Evolutionary conservation across 2,888 invertebrate species (phyloP), one percentile per base, ranked within the genome.

Genomic region (Pimpla rufipes): DNA sequence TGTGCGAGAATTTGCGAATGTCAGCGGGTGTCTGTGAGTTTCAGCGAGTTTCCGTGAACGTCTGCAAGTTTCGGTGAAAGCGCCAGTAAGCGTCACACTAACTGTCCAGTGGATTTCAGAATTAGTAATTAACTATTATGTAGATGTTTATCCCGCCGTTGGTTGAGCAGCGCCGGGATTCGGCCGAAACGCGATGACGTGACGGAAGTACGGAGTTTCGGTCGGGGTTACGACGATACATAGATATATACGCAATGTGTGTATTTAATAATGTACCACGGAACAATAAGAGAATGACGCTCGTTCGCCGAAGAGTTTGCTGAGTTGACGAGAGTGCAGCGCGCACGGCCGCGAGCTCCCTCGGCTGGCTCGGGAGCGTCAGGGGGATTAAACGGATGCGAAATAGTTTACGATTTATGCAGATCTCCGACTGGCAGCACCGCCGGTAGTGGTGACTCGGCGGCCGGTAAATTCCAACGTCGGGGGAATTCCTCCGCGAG

Each of bases 341-440:
- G 35, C 7, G 37, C 59, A 35, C 35, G 35, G 16, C 57, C 11
- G 59, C 16, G 37, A 35, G 59, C 37, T 59, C 59, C 16, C 59
- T 59, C 59, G 59, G 59, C 8, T 37, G 37, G 3, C 35, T 35
- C 16, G 42, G 52, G 64, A 75, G 67, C 68, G 18, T 35, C 52
- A 16, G 21, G 52, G 35, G 80, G 62, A 80, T 81, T 76, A 81
- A 81, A 52, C 45, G 80, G 68, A 70, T 81, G 64, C 75, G 62
- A 70, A 75, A 80, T 75, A 80, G 80, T 76, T 81, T 62, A 70
- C 70, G 80, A 76, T 75, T 81, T 70, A 81, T 81, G 75, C 62
- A 75, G 80, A 75, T 76, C 80, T 47, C 52, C 45, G 70, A 70
- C 18, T 29, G 37, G 62, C 18, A 37, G 42, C 29, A 45, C 21